Conservation (phyloP, 2,888 invertebrate genomes). For the Aphrophora alni region DNA sequence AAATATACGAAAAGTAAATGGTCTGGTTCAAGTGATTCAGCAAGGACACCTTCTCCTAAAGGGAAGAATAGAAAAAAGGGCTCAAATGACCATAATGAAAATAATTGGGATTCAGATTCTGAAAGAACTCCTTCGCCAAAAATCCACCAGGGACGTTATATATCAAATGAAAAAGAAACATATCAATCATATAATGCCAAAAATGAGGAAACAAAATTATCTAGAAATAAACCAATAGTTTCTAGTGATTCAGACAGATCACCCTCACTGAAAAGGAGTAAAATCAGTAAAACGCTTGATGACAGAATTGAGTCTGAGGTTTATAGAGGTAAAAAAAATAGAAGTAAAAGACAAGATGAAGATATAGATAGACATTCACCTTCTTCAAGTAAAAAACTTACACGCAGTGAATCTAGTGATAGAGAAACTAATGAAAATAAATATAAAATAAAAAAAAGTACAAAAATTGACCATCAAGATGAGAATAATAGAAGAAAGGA, state of each 20-base stretch:
- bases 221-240: not conserved
- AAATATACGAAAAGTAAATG: not conserved
- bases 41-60: not conserved
- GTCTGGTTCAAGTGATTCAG: not conserved
- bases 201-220: not conserved
- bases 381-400: constrained; percentile 6
- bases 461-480: constrained; percentile 31
- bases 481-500: constrained; percentile 31
- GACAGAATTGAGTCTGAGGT: not conserved
- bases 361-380: not conserved
- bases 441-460: constrained; percentile 12
- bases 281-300: not conserved
- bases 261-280: not conserved
- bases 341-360: not conserved
- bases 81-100: not conserved
- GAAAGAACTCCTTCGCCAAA: not conserved
- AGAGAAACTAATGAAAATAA: not conserved
- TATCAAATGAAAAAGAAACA: not conserved
- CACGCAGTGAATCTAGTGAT: not conserved
- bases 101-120: not conserved
- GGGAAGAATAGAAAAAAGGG: not conserved
- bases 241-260: not conserved
- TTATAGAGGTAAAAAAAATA: not conserved
- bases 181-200: not conserved
- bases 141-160: not conserved